Evolutionary conservation across 2,113 vertebrate genomes (phyloP).

Genomic region (Limnothrissa miodon): DNA sequence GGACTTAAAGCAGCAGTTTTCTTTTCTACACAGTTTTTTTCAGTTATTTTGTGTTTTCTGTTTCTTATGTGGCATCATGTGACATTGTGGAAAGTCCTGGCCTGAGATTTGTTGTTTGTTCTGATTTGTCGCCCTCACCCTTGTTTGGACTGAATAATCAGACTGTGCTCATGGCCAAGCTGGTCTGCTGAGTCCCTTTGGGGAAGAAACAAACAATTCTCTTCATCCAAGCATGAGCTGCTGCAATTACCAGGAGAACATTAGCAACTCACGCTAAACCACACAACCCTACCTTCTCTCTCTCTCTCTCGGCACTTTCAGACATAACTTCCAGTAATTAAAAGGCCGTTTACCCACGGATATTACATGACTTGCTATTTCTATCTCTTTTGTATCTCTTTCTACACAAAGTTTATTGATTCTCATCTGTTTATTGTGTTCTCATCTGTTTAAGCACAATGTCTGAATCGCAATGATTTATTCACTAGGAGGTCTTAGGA

Average conservation of each 20-base stretch:
- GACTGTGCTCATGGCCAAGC: neutral
- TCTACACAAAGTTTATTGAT: neutral
- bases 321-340: too few relatives aligned
- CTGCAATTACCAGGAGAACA: neutral
- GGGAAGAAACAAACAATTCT: constrained; percentile 18
- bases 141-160: neutral
- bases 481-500: too few relatives aligned
- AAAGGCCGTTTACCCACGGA: too few relatives aligned
- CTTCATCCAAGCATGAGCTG: constrained; percentile 2
- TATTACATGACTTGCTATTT: neutral
- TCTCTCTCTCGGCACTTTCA: neutral
- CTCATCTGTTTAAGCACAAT: too few relatives aligned
- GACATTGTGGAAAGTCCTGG: neutral
- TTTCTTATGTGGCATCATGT: neutral
- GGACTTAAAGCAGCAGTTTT: neutral
- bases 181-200: neutral
- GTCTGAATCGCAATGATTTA: too few relatives aligned
- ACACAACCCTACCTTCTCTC: neutral
- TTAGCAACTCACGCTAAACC: neutral
- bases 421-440: too few relatives aligned
- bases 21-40: neutral
- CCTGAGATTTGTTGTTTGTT: neutral
- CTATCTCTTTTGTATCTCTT: neutral
- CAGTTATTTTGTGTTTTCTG: neutral
- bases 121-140: neutral